Conservation (phyloP, 2,888 invertebrate genomes). For the Cordilura impudica region DNA sequence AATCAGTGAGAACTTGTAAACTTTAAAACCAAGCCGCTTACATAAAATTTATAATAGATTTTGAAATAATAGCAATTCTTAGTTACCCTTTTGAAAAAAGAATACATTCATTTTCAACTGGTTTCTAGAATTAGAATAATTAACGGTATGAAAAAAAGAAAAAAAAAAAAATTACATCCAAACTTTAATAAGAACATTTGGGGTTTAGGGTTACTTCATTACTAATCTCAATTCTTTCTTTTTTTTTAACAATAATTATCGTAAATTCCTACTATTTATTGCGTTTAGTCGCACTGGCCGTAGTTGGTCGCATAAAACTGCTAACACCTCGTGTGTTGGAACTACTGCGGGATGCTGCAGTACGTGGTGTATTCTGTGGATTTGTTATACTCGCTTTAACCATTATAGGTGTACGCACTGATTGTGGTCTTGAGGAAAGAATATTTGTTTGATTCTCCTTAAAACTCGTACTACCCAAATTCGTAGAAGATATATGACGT, state of each 20-base stretch:
- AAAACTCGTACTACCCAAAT: conserved; percentile 77
- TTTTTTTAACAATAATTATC: conserved; percentile 50
- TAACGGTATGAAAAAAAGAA: background rate
- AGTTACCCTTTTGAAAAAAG: no score
- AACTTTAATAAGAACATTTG: background rate
- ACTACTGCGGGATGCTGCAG: conserved; percentile 55
- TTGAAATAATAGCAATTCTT: no score
- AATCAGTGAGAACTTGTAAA: background rate
- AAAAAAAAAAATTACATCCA: background rate
- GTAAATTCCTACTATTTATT: conserved; percentile 68
- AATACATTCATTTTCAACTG: background rate
- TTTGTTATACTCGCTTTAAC: conserved; percentile 72
- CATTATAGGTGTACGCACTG: conserved; percentile 71
- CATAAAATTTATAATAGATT: background rate
- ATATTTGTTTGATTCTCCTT: conserved; percentile 76
- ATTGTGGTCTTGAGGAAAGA: conserved; percentile 62
- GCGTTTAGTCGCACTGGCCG: conserved; percentile 87
- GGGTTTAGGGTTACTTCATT: background rate
- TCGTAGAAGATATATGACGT: conserved; percentile 73
- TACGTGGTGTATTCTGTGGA: conserved; percentile 56
- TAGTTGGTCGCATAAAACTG: conserved; percentile 92
- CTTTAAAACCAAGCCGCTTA: no score
- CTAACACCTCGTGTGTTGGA: conserved; percentile 73
- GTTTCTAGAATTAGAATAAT: background rate
- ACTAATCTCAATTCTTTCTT: background rate